Evolutionary conservation across 2,888 invertebrate species (phyloP), one percentile per base, ranked within the genome.

Genomic region (Ditylenchus weischeri): DNA sequence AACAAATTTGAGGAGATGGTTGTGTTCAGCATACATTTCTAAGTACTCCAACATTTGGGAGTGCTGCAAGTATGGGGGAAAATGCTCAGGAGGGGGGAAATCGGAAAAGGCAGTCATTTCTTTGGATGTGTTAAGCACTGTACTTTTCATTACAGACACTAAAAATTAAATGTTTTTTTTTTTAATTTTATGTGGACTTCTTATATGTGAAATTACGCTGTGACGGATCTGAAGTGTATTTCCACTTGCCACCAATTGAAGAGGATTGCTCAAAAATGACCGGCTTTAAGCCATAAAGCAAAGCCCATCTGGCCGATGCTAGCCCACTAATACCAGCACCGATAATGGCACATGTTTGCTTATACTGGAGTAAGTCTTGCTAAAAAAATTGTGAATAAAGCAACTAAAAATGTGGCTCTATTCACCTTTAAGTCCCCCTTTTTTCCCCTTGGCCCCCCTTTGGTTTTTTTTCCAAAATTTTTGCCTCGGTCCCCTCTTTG

Each of bases 11-110:
- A 67, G 18, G 0, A 81, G 69, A 18, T 73, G 70, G 63, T 77
- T 80, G n/a, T 74, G 62, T 13, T 76, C 71, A 15, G 80, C 81
- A 65, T 81, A 81, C 38, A 59, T 65, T 49, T 75, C 68, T 57
- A 84, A 69, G 68, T 81, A 81, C 47, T 79, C 67, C 35, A 69
- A 69, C 18, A 77, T 71, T 35, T 61, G 72, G 10, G 74, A 64
- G 66, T 81, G 79, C 65, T 82, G 81, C 83, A 86, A 82, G 75
- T 83, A 86, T 64, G 83, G 83, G 6, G 85, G 84, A 69, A 79
- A 84, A 10, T 84, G 73, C 3, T 29, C 29, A n/a, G 29, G 29
- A 0, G 84, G 83, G 0, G 85, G 85, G 71, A 85, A 86, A 75
- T 86, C 83, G 63, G 82, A 81, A 73, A 76, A 83, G 19, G 83